phyloP scores from a whole-genome alignment of 2,113 vertebrate species.

The Tupaia chinensis region DNA sequence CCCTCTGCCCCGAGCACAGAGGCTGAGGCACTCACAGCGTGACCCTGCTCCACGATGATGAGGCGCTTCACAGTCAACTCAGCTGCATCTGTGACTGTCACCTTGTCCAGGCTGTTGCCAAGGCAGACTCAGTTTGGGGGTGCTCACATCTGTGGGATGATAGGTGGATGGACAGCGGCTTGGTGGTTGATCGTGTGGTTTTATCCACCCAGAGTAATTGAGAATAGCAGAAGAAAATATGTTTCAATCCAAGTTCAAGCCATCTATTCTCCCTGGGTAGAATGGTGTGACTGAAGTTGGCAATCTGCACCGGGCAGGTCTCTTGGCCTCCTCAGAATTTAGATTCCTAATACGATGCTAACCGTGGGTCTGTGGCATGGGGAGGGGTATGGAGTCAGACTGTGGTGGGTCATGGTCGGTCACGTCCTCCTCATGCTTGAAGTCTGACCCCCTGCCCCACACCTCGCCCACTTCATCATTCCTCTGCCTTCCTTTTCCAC shows the following conservation, averaged over 20 bases:
- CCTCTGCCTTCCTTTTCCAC: not conserved
- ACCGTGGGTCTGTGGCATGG: not conserved
- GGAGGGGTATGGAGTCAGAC: not conserved
- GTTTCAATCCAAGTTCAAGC: not conserved
- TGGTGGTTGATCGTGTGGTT: not conserved
- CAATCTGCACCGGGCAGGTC: not conserved
- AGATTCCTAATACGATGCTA: not conserved
- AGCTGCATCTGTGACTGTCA: not conserved
- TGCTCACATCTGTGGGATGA: not conserved
- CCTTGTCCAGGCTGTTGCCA: not conserved
- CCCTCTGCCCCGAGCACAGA: too few species aligned
- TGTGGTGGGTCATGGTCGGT: not conserved
- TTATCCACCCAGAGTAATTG: not conserved
- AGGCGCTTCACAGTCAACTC: not conserved
- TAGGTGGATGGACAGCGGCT: not conserved
- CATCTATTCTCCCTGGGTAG: not conserved
- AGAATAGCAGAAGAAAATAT: not conserved
- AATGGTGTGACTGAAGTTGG: not conserved
- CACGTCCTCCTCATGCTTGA: not conserved
- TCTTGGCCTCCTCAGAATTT: not conserved
- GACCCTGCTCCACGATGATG: fast-evolving
- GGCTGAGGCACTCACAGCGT: not conserved
- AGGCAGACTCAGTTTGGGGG: not conserved
- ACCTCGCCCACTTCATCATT: not conserved
- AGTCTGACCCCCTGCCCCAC: not conserved